Conservation (phyloP, 1,140 invertebrate genomes). For the Arctopsyche grandis region DNA sequence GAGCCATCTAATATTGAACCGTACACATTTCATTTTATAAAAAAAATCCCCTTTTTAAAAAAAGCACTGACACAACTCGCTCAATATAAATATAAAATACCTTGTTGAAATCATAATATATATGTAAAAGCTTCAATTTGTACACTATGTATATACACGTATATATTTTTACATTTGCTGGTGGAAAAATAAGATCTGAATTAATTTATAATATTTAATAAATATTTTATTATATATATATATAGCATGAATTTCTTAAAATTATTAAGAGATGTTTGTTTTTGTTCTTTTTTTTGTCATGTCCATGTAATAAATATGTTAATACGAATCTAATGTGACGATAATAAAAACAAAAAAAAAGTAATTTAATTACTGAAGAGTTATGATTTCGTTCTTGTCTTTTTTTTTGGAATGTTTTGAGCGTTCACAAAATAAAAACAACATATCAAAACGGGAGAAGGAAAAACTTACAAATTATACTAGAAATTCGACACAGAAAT, state of each 20-base stretch:
- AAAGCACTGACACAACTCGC: background rate
- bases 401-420: constrained; percentile 31
- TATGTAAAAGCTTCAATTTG: constrained; percentile 50
- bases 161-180: constrained; percentile 48
- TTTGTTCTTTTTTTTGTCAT: constrained; percentile 54
- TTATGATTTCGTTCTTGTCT: constrained; percentile 7
- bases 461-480: constrained; percentile 2
- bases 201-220: constrained; percentile 49
- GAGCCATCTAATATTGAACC: constrained; percentile 29
- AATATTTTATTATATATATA: constrained; percentile 50
- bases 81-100: constrained; percentile 20
- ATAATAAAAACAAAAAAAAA: no score
- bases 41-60: background rate
- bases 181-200: constrained; percentile 51
- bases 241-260: constrained; percentile 43
- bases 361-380: constrained; percentile 46
- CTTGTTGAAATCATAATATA: constrained; percentile 16
- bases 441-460: background rate
- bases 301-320: constrained; percentile 51
- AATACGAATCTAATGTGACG: constrained; percentile 40
- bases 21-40: background rate
- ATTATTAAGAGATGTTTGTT: constrained; percentile 33
- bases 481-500: background rate
- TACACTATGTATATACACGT: constrained; percentile 55
- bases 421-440: constrained; percentile 22